Base-by-base conservation (phyloP, 2,113 vertebrate genomes). In the Heterotis niloticus region DNA sequence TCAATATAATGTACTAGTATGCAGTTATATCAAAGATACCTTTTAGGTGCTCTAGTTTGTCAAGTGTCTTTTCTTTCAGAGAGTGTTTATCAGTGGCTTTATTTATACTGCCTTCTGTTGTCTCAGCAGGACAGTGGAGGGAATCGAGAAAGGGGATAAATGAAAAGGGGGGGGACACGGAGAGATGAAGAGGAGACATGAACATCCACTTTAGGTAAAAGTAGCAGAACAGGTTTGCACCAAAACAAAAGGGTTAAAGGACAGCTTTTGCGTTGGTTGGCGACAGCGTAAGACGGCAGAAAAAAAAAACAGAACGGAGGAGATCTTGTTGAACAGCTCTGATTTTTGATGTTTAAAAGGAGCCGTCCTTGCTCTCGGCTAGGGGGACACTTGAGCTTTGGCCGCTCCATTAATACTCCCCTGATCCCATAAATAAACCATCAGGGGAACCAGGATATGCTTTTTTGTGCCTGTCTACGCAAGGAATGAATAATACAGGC, bases 11-110 rank as follows among this genome's bases (percentile, higher is more conserved):
- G 34, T 44, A 44, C 34, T 44, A 7, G 34, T 44, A 44, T 44
- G 7, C 34, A 44, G 29, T 67, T 66, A 34, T 12, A 74, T 65
- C 0, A 75, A 14, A 74, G 70, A 90, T 95, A 96, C 94, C 95
- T 96, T 93, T 94, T 70, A 86, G 87, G 66, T 93, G 91, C 84
- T 96, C 91, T 84, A 93, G 85, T 88, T 93, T 93, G 88, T 95
- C 93, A 87, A 89, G 89, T 82, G 91, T 85, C 82, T 86, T 93
- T 88, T 95, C 95, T 91, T 91, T 93, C 84, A 92, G 90, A 82
- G 92, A 89, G 18, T 93, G 87, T 60, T 93, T 95, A 89, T 94
- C 92, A 86, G 87, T 86, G 85, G 93, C 90, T 85, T 91, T 92
- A 88, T 91, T 86, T 86, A 91, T 83, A 82, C 90, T 93, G 81